Evolutionary conservation across 1,140 invertebrate species (phyloP), one percentile per base, ranked within the genome.

Genomic region (Meloidogyne hapla): DNA sequence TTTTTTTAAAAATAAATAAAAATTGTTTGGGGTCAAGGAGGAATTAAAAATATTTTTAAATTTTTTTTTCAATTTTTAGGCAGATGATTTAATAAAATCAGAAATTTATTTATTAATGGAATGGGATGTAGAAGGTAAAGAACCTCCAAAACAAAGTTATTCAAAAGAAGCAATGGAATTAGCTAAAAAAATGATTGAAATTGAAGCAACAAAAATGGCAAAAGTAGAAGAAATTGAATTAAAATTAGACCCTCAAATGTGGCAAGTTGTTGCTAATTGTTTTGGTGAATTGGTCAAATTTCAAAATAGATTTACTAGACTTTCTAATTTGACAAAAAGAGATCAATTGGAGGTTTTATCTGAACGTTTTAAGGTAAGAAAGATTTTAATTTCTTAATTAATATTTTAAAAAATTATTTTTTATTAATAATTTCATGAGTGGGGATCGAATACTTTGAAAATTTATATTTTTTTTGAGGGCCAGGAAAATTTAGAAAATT

Each of bases 51-150:
- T n/a, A n/a, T 33, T 33, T 33, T 48, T 48, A 48, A 48, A 48
- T 18, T 48, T n/a, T 3, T 23, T 15, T 77, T 76, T n/a, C 26
- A 64, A 40, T 63, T 66, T 86, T 75, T 79, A 94, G 90, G 94
- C 96, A 25, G 95, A 98, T 89, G 95, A 99, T 89, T 86, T 98
- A 33, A 95, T 99, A 67, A 98, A 98, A 89, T 90, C 92, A 76
- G 96, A 99, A 89, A 98, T 99, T 94, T 74, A 74, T 28, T 68
- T 26, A 48, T 56, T 87, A 25, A 76, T 87, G 64, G 77, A 79
- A 56, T 87, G 83, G 83, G 84, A 87, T 71, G 77, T 84, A 8
- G 69, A 77, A 13, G 75, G 77, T 13, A 83, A 80, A 61, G 61
- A 38, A 18, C 77, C 82, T 33, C 18, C 5, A 8, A n/a, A 18